Conservation (phyloP, 2,113 vertebrate genomes). For the Phocoena phocoena region DNA sequence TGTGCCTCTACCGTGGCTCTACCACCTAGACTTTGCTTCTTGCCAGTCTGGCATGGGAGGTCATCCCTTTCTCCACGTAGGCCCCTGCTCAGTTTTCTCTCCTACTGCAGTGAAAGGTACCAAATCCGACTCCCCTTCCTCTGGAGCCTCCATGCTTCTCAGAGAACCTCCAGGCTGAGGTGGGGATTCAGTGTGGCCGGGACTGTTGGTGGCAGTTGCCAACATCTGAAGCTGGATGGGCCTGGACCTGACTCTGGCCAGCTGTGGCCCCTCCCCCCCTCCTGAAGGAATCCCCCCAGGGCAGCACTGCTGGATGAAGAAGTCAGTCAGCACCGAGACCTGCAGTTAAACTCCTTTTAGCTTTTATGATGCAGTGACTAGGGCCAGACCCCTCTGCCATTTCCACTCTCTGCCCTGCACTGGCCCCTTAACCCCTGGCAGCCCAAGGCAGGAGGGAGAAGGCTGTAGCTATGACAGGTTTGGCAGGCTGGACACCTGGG, state of each 20-base stretch:
- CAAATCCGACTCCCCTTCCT: no score
- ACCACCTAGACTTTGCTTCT: neutral
- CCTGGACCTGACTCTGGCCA: neutral
- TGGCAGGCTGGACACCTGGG: neutral
- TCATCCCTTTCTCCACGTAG: neutral
- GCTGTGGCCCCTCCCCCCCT: neutral
- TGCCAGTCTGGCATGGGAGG: neutral
- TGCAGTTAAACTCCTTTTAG: slow-evolving; percentile 44
- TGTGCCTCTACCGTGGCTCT: neutral
- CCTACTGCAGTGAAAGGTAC: neutral
- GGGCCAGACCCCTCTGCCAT: neutral
- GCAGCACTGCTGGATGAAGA: neutral
- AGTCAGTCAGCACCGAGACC: neutral
- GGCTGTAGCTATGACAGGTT: neutral
- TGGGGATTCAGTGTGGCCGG: neutral
- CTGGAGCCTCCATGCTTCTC: neutral
- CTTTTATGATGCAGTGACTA: slow-evolving; percentile 37
- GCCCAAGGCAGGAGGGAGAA: neutral
- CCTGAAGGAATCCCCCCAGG: neutral
- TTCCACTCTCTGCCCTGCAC: neutral
- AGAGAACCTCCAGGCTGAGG: neutral
- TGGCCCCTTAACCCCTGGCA: slow-evolving; percentile 22
- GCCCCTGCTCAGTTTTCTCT: neutral
- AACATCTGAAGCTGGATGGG: neutral
- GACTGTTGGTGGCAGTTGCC: neutral